Percentiles rank a stretch among this genome's conserved stretches.
These are phyloP conservation scores for Prochilodus magdalenae DNA, from an alignment of 2,113 vertebrate species.

Conservation along the genomic window DNA sequence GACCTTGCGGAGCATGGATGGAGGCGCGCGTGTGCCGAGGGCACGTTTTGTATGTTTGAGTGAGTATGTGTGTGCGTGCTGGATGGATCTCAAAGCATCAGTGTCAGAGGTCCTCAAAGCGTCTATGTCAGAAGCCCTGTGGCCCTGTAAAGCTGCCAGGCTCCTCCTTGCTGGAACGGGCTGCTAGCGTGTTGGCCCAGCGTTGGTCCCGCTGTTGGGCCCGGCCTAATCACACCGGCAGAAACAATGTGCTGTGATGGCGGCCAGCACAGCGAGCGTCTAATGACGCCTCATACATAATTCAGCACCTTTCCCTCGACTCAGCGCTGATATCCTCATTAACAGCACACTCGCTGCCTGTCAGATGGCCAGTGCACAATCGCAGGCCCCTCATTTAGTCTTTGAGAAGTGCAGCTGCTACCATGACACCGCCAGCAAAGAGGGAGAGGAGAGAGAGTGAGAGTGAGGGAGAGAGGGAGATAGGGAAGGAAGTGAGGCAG, in stretches of 20 bases:
- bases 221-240: constrained; percentile 98
- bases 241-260: constrained; percentile 99
- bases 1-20: neutral
- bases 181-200: constrained; percentile 78
- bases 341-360: constrained; percentile 98
- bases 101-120: constrained; percentile 86
- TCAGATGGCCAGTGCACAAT: constrained; percentile 99
- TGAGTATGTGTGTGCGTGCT: constrained; percentile 21
- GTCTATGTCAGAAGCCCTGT: constrained; percentile 76
- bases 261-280: constrained; percentile 96
- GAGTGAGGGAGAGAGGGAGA: constrained; percentile 15
- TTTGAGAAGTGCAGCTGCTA: constrained; percentile 99
- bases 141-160: constrained; percentile 46
- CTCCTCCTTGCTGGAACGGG: constrained; percentile 42
- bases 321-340: constrained; percentile 99
- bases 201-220: constrained; percentile 83
- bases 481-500: neutral
- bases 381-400: constrained; percentile 99
- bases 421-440: constrained; percentile 99
- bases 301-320: constrained; percentile 99
- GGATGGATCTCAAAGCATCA: constrained; percentile 83
- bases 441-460: constrained; percentile 67
- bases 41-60: constrained; percentile 23
- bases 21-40: constrained; percentile 9
- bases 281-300: constrained; percentile 99